phyloP scores from a whole-genome alignment of 2,113 vertebrate genomes.

The Orthochromis indermauri region DNA sequence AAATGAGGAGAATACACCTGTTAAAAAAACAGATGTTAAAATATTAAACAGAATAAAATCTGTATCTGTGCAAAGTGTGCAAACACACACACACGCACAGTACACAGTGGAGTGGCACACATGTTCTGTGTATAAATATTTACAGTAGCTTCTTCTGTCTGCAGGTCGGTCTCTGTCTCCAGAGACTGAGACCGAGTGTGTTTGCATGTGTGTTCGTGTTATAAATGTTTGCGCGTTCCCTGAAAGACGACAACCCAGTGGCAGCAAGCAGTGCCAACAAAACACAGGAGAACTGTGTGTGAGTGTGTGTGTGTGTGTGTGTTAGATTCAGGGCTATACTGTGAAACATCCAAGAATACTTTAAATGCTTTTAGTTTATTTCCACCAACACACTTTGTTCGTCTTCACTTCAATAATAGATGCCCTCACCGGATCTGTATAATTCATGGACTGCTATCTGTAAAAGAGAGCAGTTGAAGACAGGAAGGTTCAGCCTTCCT shows the following conservation, averaged over 20 bases:
- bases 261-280: background rate
- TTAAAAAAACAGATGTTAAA: background rate
- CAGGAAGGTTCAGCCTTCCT: background rate
- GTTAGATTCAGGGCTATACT: background rate
- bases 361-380: background rate
- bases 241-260: background rate
- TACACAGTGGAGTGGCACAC: background rate
- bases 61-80: background rate
- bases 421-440: conserved; percentile 36
- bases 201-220: background rate
- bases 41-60: background rate
- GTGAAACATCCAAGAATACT: background rate
- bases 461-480: conserved; percentile 18
- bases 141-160: conserved; percentile 17
- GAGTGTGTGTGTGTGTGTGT: background rate
- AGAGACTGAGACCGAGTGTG: background rate
- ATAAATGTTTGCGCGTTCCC: background rate
- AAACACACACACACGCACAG: background rate
- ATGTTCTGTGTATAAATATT: conserved; percentile 36
- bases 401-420: conserved; percentile 39
- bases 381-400: background rate
- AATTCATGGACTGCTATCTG: conserved; percentile 36
- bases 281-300: background rate
- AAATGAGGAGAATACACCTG: background rate
- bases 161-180: background rate